A percentile compares a stretch with the other conserved stretches of the same genome.
phyloP scores from a whole-genome alignment of 2,888 invertebrate species.

The Andrena flavipes region DNA sequence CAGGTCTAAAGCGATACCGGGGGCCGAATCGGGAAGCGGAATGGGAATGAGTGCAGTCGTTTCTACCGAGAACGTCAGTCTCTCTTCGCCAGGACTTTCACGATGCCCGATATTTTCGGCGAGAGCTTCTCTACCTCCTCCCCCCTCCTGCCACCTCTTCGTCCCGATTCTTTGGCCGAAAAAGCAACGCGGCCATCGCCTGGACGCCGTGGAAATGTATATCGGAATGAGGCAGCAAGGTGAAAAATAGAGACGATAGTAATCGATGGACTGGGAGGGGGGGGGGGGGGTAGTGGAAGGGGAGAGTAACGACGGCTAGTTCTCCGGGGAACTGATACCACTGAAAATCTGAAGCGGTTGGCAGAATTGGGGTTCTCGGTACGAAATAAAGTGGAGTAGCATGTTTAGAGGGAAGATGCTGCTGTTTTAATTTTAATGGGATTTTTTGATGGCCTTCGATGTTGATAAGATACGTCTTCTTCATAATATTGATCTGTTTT shows the following conservation, averaged over 20 bases:
- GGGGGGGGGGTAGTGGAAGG: background rate
- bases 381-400: constrained; percentile 10
- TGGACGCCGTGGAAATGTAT: constrained; percentile 13
- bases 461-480: background rate
- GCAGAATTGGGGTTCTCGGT: background rate
- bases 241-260: constrained; percentile 33
- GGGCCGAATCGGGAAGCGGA: constrained; percentile 26
- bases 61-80: constrained; percentile 33
- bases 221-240: constrained; percentile 19
- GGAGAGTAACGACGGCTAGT: background rate
- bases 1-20: constrained; percentile 66
- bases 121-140: background rate
- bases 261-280: background rate
- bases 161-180: background rate
- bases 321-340: constrained; percentile 7
- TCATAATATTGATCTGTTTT: constrained; percentile 5
- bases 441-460: background rate
- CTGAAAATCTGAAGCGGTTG: constrained; percentile 27
- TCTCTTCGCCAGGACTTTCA: constrained; percentile 13
- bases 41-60: constrained; percentile 55
- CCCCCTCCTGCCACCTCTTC: background rate
- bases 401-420: constrained; percentile 7
- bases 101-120: constrained; percentile 21
- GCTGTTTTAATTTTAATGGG: constrained; percentile 3
- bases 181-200: constrained; percentile 18